Base-by-base conservation (phyloP, 1,140 invertebrate species). In the Drosophila sechellia region DNA sequence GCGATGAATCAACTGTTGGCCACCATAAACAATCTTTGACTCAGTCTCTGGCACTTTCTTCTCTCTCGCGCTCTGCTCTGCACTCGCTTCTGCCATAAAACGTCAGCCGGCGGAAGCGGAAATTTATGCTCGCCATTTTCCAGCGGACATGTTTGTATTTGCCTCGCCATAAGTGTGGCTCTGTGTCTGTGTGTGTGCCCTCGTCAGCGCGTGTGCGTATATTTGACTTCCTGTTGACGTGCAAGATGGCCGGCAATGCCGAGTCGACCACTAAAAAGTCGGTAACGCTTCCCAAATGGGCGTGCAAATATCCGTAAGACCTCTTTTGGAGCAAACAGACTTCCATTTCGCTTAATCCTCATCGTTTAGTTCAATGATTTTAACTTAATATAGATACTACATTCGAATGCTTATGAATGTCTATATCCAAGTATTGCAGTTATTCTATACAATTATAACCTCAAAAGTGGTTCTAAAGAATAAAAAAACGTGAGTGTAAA, bases 81-180 rank as follows among this genome's bases (percentile, higher is more conserved):
- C 8, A 3, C 27, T 13, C 39, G 20, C 20, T 20, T 55, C n/a
- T 37, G 39, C 78, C 81, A 81, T 87, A 86, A 85, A 81, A 86
- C 65, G 69, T 74, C 83, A 78, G 60, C 42, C 4, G 57, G 54
- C 65, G 77, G 50, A 79, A 65, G 52, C 80, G 70, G 79, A 84
- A 84, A 87, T 87, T 87, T 87, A 89, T 87, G 85, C 72, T 59
- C 72, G 79, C 84, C 84, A 87, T 84, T 89, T 80, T 86, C 56
- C 75, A 75, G 61, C 49, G 59, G 63, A 64, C 35, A 52, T 60
- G 46, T 48, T 60, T 70, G 50, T 72, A 43, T 60, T 54, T 69
- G 66, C 54, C 34, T 31, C 34, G 34, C 61, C 50, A 50, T 43
- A 53, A 17, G 42, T 31, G 31, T 57, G 49, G 0, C 20, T 45